Evolutionary conservation across 2,888 invertebrate genomes (phyloP), one percentile per base, ranked within the genome.

Genomic region (Melolontha melolontha): DNA sequence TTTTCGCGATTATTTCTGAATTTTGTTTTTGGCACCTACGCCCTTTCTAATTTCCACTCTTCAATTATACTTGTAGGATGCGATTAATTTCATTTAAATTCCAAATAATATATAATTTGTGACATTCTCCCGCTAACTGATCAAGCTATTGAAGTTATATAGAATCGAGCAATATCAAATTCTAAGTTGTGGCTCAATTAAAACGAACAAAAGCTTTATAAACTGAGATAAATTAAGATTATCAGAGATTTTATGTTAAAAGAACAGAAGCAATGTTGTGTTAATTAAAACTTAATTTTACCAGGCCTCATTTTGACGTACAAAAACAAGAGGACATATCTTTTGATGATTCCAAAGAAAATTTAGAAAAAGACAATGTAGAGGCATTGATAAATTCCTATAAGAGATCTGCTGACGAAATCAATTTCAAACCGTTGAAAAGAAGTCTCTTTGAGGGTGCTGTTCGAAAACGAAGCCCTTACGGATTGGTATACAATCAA

Each of bases 401-500:
- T 47, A 68, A 68, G 22, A 65, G 68, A 44, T 68, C 68, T 11
- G 51, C 49, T 17, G 68, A 68, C 16, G 65, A 59, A n/a, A 17
- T 42, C 0, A 39, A 10, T 12, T 16, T 66, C 47, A 41, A 39
- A 4, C 66, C 66, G 2, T 68, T 41, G 5, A 65, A 65, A 47
- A 47, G 65, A 44, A 68, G 57, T 34, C 34, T 50, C 42, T 67
- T 51, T 12, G 62, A 51, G 8, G 39, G 29, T n/a, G 49, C 16
- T 2, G 16, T 49, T 8, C 51, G 66, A 17, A 69, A 69, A 44
- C 52, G 71, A 12, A 74, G 74, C 52, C 72, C 75, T 1, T 76
- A 73, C 41, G 77, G 77, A 10, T 64, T 76, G 39, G 77, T 77
- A 49, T 77, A 77, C 66, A 71, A 72, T 42, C 74, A 76, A 57